Evolutionary conservation across 1,140 invertebrate species (phyloP).

Genomic region (Spodoptera frugiperda): DNA sequence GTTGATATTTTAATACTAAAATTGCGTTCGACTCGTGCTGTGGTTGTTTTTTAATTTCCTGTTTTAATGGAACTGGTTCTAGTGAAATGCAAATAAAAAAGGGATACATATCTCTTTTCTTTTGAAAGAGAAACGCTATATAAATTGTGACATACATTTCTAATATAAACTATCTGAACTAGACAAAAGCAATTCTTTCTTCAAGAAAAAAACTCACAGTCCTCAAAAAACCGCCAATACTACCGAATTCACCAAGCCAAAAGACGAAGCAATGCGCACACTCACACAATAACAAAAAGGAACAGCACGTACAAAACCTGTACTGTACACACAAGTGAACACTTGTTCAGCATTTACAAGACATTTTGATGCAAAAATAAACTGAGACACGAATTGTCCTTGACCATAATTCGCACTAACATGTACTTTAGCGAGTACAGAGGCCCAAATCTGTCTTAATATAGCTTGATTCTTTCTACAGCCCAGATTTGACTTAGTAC

Average conservation of each 20-base stretch:
- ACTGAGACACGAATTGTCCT: constrained; percentile 29
- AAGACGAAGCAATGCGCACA: not conserved
- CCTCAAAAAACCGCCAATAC: no score
- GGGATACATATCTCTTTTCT: not conserved
- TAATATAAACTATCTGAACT: no score
- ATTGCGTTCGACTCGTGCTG: not conserved
- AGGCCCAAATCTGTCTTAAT: constrained; percentile 3
- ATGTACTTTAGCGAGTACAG: constrained; percentile 28
- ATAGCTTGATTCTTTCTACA: not conserved
- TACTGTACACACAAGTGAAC: constrained; percentile 3
- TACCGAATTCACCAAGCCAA: not conserved
- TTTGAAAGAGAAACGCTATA: not conserved
- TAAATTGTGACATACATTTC: not conserved
- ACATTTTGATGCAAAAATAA: constrained; percentile 26
- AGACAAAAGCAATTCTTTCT: no score
- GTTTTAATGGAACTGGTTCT: not conserved
- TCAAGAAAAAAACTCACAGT: not conserved
- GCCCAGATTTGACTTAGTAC: no score
- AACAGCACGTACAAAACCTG: constrained; percentile 5
- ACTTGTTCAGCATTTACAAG: constrained; percentile 2
- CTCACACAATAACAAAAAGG: not conserved
- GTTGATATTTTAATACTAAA: constrained; percentile 12
- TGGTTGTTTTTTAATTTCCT: not conserved
- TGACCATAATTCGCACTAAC: constrained; percentile 5
- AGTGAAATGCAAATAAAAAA: not conserved